Evolutionary conservation across 2,888 invertebrate genomes (phyloP).

Genomic region (Ochropleura leucogaster): DNA sequence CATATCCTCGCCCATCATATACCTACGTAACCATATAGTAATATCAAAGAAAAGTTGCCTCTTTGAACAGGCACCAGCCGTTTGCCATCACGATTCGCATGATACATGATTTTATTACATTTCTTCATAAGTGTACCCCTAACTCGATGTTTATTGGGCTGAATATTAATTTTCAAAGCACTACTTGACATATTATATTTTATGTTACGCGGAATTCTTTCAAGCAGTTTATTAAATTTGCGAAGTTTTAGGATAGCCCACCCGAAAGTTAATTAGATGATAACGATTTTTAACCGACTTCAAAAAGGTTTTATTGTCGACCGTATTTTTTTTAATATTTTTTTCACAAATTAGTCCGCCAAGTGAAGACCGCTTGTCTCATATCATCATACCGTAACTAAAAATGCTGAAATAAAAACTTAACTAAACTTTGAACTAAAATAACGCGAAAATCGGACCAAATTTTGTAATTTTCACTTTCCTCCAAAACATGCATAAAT

Average conservation of each 20-base stretch:
- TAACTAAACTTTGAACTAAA: neutral
- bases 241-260: constrained; percentile 14
- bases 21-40: constrained; percentile 77
- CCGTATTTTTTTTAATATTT: too few species aligned
- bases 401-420: too few species aligned
- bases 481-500: constrained; percentile 1
- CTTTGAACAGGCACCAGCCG: constrained; percentile 69
- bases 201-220: constrained; percentile 2
- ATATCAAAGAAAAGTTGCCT: constrained; percentile 80
- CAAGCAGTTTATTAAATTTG: constrained; percentile 38
- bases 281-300: too few species aligned
- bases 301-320: too few species aligned
- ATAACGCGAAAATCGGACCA: neutral
- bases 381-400: too few species aligned
- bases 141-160: constrained; percentile 69
- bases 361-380: too few species aligned
- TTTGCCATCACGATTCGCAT: constrained; percentile 74
- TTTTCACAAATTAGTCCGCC: too few species aligned
- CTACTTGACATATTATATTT: constrained; percentile 57
- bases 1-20: constrained; percentile 72
- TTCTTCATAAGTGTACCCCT: constrained; percentile 65
- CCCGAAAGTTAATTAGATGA: neutral
- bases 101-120: constrained; percentile 79
- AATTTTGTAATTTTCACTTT: constrained; percentile 22
- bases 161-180: constrained; percentile 70